phyloP scores from a whole-genome alignment of 2,888 invertebrate genomes.

The Caenorhabditis macrosperma region DNA sequence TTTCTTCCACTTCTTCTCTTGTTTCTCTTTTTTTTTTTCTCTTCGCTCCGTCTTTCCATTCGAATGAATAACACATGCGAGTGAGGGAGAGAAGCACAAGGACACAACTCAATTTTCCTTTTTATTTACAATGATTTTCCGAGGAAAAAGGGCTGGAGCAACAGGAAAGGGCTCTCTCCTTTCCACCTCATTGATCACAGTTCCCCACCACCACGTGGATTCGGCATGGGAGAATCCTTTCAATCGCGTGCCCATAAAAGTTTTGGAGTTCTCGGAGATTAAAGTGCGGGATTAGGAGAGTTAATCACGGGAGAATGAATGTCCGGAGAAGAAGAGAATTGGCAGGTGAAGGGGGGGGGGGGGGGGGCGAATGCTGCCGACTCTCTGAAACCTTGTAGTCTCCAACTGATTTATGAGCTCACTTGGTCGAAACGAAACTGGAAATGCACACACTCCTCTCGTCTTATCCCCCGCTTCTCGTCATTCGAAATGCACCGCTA shows the following conservation, averaged over 20 bases:
- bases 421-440: background rate
- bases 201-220: too few species aligned
- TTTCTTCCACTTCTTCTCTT: constrained; percentile 1
- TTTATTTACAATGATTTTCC: background rate
- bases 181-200: constrained; percentile 2
- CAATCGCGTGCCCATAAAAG: too few species aligned
- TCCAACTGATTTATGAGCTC: constrained; percentile 15
- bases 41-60: background rate
- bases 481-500: constrained; percentile 24
- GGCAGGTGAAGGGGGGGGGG: too few species aligned
- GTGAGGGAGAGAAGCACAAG: background rate
- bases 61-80: constrained; percentile 1
- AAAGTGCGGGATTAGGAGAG: too few species aligned
- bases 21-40: background rate
- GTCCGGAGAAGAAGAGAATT: too few species aligned
- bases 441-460: background rate
- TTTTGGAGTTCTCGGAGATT: too few species aligned
- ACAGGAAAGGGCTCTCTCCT: background rate
- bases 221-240: too few species aligned
- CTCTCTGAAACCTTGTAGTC: too few species aligned
- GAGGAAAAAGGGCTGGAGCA: background rate
- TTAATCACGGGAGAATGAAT: too few species aligned
- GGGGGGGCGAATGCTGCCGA: too few species aligned
- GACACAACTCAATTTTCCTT: constrained; percentile 29
- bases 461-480: background rate